A percentile compares a stretch with the other conserved stretches of the same genome.
Evolutionary conservation across 1,140 invertebrate genomes (phyloP).

Genomic region (Nebria ingens): DNA sequence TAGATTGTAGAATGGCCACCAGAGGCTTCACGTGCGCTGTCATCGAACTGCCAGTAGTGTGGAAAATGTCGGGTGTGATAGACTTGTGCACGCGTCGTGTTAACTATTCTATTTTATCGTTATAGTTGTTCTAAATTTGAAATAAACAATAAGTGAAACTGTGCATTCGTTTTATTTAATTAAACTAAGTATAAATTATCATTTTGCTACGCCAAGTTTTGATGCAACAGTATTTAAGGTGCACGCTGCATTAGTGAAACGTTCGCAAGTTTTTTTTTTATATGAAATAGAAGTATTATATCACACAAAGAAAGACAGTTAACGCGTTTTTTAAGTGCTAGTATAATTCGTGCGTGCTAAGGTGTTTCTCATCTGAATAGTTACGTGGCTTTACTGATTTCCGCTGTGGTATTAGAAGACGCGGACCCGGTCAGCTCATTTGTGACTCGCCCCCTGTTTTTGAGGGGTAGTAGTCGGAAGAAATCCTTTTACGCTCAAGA

Average conservation of each 20-base stretch:
- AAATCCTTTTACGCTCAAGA: not conserved
- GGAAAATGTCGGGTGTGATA: conserved; percentile 4
- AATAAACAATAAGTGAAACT: conserved; percentile 2
- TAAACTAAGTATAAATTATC: not conserved
- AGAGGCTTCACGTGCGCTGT: not conserved
- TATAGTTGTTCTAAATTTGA: not conserved
- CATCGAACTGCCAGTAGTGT: not conserved
- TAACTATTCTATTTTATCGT: not conserved
- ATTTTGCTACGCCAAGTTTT: not conserved
- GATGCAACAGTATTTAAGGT: not conserved
- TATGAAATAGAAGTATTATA: too few relatives aligned
- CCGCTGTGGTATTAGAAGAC: not conserved
- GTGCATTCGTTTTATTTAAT: not conserved
- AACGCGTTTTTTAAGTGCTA: too few relatives aligned
- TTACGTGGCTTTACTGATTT: not conserved
- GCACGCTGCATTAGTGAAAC: not conserved
- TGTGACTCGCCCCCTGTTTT: not conserved
- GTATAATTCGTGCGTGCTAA: too few relatives aligned
- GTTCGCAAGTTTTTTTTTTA: too few relatives aligned
- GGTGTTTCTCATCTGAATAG: not conserved
- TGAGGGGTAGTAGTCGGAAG: not conserved
- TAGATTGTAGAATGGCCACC: not conserved
- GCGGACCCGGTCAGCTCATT: not conserved
- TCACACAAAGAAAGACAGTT: too few relatives aligned
- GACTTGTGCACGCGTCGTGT: not conserved